Evolutionary conservation across 2,797 vertebrate genomes (phyloP).

Genomic region (Gymnothorax reevesii): DNA sequence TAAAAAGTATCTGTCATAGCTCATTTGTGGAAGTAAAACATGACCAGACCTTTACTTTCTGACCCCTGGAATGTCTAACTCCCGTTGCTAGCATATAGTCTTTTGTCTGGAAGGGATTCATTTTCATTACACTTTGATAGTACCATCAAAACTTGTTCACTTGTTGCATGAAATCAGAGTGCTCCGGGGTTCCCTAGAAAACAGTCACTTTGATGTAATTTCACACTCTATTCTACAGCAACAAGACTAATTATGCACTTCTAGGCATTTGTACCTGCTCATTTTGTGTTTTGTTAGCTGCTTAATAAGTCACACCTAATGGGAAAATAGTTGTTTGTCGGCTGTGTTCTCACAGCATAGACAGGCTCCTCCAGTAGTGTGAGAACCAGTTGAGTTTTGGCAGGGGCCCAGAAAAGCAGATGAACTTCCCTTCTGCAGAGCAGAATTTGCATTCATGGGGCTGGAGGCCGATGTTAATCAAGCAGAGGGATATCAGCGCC

Average conservation of each 20-base stretch:
- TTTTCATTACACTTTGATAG: not conserved
- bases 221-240: not conserved
- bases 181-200: not conserved
- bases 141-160: not conserved
- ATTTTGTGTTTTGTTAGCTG: not conserved
- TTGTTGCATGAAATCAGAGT: not conserved
- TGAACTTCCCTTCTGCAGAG: not conserved
- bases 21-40: no score
- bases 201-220: not conserved
- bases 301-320: conserved; percentile 13
- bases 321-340: not conserved
- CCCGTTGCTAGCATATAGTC: not conserved
- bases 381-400: conserved; percentile 7
- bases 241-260: not conserved
- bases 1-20: no score
- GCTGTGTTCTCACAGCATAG: not conserved
- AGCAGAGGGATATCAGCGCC: not conserved
- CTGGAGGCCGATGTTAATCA: not conserved
- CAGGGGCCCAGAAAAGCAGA: not conserved
- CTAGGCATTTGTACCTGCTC: not conserved
- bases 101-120: not conserved
- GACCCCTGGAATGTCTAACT: not conserved
- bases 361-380: not conserved
- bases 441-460: not conserved
- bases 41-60: no score